phyloP scores from a whole-genome alignment of 1,140 invertebrate species.

The Anoplophora glabripennis region DNA sequence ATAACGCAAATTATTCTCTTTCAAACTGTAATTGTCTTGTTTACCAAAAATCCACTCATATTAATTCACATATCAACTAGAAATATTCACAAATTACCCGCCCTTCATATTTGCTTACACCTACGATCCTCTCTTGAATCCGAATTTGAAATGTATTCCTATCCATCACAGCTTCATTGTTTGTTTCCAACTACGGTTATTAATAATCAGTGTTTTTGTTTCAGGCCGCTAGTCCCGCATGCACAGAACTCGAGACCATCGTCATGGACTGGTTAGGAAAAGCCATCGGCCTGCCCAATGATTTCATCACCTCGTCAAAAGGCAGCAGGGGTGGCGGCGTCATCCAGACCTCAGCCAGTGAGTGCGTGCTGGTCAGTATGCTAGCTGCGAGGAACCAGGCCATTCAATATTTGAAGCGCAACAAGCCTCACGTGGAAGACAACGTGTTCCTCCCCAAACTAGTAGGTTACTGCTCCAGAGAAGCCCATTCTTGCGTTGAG shows the following conservation, averaged over 20 bases:
- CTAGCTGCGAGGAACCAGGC: conserved; percentile 87
- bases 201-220: conserved; percentile 28
- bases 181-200: not conserved
- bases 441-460: conserved; percentile 84
- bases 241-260: conserved; percentile 94
- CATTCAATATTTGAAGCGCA: conserved; percentile 70
- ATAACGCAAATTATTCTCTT: too few relatives aligned
- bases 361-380: conserved; percentile 86
- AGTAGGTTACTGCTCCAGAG: conserved; percentile 94
- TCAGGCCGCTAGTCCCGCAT: conserved; percentile 89
- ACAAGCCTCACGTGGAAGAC: conserved; percentile 71
- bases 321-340: conserved; percentile 84
- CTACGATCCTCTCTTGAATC: too few relatives aligned
- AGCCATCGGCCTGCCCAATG: conserved; percentile 84
- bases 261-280: conserved; percentile 98
- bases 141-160: too few relatives aligned
- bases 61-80: too few relatives aligned
- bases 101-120: too few relatives aligned
- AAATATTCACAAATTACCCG: too few relatives aligned
- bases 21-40: too few relatives aligned
- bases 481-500: conserved; percentile 94
- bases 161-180: not conserved
- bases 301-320: conserved; percentile 75
- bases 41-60: too few relatives aligned
- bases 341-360: conserved; percentile 91